These are phyloP conservation scores for Allolobophora icterica DNA, from an alignment of 2,888 invertebrate species.

Conservation along the genomic window DNA sequence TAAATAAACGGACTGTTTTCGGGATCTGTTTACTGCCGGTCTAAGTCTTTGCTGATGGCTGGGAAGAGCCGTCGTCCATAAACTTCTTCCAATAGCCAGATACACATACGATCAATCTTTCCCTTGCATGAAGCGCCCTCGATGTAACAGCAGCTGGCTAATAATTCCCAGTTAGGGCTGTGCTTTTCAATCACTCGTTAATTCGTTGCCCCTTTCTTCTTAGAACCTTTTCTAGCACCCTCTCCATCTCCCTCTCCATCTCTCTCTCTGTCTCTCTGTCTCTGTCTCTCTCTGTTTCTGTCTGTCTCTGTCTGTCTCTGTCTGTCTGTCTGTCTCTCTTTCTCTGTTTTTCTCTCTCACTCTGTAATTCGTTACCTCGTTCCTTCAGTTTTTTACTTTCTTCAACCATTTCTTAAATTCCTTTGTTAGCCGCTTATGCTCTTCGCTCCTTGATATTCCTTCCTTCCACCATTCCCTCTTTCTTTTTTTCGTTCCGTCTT, in stretches of 20 bases:
- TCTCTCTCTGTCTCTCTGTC: background rate
- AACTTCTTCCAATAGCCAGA: background rate
- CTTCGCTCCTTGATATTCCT: background rate
- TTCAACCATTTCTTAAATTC: background rate
- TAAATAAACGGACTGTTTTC: background rate
- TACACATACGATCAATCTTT: background rate
- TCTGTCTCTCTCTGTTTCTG: background rate
- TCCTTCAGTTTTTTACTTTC: background rate
- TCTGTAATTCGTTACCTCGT: background rate
- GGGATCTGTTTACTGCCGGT: background rate
- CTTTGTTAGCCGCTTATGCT: background rate
- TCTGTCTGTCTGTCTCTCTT: background rate
- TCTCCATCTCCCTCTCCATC: background rate
- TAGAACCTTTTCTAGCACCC: background rate
- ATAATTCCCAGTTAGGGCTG: background rate
- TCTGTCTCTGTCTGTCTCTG: background rate
- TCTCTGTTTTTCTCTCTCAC: background rate
- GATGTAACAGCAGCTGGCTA: background rate
- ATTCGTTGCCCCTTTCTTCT: background rate
- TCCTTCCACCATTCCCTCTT: background rate
- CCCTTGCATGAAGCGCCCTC: background rate
- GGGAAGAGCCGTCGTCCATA: background rate
- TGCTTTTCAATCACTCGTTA: background rate
- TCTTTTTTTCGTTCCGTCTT: background rate
- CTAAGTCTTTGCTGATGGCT: slow-evolving; percentile 5